These are phyloP conservation scores for Zosterops pallidus DNA, from an alignment of 2,113 vertebrate genomes.

Conservation along the genomic window DNA sequence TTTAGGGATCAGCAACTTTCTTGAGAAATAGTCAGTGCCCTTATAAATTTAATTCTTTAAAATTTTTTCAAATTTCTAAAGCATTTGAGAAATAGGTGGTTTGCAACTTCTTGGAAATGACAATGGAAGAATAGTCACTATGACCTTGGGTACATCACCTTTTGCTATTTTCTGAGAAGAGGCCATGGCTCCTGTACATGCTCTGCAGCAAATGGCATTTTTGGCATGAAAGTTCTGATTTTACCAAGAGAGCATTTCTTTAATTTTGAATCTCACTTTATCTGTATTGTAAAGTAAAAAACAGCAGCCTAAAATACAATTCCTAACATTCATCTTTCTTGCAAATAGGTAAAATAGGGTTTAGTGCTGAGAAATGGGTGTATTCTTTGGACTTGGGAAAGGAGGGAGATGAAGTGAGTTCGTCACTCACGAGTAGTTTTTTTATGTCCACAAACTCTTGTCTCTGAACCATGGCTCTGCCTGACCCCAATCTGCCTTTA, in stretches of 20 bases:
- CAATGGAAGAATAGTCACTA: background rate
- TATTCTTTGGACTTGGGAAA: background rate
- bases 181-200: fast-evolving
- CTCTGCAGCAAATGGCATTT: background rate
- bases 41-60: background rate
- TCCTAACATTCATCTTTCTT: background rate
- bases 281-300: background rate
- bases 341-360: background rate
- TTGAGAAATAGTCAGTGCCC: background rate
- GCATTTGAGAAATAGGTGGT: background rate
- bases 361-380: background rate
- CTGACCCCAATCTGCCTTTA: slow-evolving; percentile 1
- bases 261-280: background rate
- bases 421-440: background rate
- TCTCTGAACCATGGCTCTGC: background rate
- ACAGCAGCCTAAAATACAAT: background rate
- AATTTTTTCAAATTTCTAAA: background rate
- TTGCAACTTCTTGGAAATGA: background rate
- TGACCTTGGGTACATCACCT: background rate
- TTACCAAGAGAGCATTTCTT: background rate
- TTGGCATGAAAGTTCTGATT: background rate
- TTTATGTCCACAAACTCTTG: background rate
- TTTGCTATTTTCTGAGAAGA: background rate
- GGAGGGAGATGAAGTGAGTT: background rate
- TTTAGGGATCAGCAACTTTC: background rate